These are phyloP conservation scores for Ctenoplectra terminalis DNA, from an alignment of 1,140 invertebrate genomes.

Conservation along the genomic window DNA sequence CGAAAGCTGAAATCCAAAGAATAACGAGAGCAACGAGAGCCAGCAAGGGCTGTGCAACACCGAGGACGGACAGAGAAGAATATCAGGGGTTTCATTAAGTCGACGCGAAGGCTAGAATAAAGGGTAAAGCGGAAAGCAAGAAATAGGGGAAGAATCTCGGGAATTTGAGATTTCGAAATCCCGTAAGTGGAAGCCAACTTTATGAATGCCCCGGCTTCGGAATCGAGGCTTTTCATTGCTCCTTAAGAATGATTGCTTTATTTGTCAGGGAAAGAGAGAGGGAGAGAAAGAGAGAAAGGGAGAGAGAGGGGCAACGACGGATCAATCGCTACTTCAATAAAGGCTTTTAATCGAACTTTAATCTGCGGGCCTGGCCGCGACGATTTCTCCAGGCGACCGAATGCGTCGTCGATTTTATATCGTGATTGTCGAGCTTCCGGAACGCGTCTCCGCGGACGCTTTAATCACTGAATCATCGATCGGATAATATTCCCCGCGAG, in stretches of 20 bases:
- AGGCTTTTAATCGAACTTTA: constrained; percentile 35
- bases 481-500: neutral
- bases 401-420: neutral
- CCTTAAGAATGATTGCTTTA: constrained; percentile 42
- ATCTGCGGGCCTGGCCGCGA: neutral
- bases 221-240: constrained; percentile 29
- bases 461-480: constrained; percentile 1
- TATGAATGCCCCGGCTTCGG: constrained; percentile 24
- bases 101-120: constrained; percentile 21
- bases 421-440: neutral
- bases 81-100: constrained; percentile 55
- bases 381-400: neutral
- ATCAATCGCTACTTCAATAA: constrained; percentile 24
- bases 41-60: neutral
- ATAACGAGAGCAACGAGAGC: neutral
- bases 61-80: neutral
- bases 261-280: neutral
- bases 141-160: constrained; percentile 22
- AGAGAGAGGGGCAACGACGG: neutral
- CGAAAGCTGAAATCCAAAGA: constrained; percentile 10
- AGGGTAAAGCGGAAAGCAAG: constrained; percentile 17
- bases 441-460: neutral
- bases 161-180: constrained; percentile 49
- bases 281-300: neutral
- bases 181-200: constrained; percentile 36